phyloP scores from a whole-genome alignment of 1,140 invertebrate genomes.

The Drosophila neocordata region DNA sequence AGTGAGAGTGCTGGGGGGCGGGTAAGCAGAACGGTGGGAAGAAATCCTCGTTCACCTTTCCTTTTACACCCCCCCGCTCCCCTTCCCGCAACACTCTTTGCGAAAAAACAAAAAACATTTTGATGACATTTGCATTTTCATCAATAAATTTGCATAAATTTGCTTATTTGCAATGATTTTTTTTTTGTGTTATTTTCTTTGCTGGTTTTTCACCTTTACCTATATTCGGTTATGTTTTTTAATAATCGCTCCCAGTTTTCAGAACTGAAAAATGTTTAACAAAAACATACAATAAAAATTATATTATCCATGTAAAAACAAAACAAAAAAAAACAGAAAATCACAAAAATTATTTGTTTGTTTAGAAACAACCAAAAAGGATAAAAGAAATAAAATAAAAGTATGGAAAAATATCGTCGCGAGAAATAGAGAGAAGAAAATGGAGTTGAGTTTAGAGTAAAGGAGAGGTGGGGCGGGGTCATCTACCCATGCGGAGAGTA shows the following conservation, averaged over 20 bases:
- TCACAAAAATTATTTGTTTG: background rate
- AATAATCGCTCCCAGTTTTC: conserved; percentile 83
- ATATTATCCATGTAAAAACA: conserved; percentile 72
- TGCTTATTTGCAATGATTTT: conserved; percentile 50
- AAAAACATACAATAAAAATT: conserved; percentile 77
- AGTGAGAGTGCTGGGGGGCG: background rate
- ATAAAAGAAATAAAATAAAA: background rate
- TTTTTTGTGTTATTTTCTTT: conserved; percentile 29
- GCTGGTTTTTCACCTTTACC: conserved; percentile 73
- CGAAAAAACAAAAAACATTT: conserved; percentile 38
- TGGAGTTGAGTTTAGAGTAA: conserved; percentile 24
- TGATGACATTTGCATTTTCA: conserved; percentile 36
- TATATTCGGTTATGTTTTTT: conserved; percentile 83
- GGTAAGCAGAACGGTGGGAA: no score
- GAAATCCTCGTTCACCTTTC: no score
- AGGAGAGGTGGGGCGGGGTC: conserved; percentile 23
- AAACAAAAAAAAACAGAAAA: conserved; percentile 30
- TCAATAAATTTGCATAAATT: conserved; percentile 52
- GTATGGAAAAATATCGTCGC: background rate
- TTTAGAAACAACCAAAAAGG: background rate
- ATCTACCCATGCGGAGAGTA: conserved; percentile 44
- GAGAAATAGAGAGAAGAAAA: conserved; percentile 4
- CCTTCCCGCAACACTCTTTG: no score
- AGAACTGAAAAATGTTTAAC: conserved; percentile 81
- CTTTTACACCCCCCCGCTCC: no score